Base-by-base conservation (phyloP, 2,888 invertebrate species). In the Ochlodes sylvanus region DNA sequence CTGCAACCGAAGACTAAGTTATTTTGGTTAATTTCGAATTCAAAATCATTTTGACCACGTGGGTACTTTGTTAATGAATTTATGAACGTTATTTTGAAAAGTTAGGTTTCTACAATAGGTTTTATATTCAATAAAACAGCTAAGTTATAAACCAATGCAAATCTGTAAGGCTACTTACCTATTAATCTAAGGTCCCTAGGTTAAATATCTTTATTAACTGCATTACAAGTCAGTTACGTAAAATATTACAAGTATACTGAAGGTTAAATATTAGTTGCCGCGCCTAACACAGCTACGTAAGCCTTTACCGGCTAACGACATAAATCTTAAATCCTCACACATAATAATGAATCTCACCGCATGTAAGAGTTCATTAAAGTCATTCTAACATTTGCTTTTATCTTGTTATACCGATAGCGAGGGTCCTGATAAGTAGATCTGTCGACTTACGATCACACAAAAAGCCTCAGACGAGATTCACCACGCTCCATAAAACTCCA, bases 401-500 rank as follows among this genome's bases (percentile, higher is more conserved):
- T 71, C 67, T 63, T 47, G 70, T 72, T 71, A 72, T 67, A 62
- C 32, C 62, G 64, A 72, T 70, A 70, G 58, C 54, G 32, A 72
- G 80, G 83, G 78, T 82, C 79, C 77, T 80, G 82, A 84, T 84
- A 82, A 84, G 70, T 66, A 74, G 71, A 73, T 70, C 72, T 65
- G 70, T 70, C 69, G 58, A 69, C 68, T 69, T 69, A 79, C 79
- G 57, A 78, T 71, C 73, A 79, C 77, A 86, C 81, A 87, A 88
- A 87, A 86, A 87, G 78, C 79, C 77, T 75, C 75, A 77, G 72
- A 72, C 67, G 65, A 83, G 79, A 88, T 87, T 87, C 82, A 86
- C 82, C 76, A 83, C 84, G 86, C 83, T 77, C 80, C 84, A 85
- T 86, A 87, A 84, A 84, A 81, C 80, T 72, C 76, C 75, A 79